Conservation (phyloP, 1,140 invertebrate species). For the Trichonephila inaurata region DNA sequence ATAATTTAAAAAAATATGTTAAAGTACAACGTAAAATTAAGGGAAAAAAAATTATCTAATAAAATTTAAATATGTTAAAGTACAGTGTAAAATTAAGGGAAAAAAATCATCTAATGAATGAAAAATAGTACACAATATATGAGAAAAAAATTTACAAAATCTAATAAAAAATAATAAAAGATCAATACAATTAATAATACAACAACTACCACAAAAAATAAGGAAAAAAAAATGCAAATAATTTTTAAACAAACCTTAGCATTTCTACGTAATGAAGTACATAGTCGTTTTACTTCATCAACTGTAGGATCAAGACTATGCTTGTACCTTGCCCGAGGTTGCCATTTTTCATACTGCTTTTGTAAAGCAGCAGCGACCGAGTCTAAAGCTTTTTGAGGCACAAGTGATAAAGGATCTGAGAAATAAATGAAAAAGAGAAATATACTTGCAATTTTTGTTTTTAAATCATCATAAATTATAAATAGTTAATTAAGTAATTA, state of each 20-base stretch:
- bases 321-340: conserved; percentile 97
- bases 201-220: no score
- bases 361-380: conserved; percentile 94
- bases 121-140: no score
- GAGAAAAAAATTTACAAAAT: no score
- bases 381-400: conserved; percentile 96
- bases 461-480: neutral
- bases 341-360: conserved; percentile 98
- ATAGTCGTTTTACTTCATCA: conserved; percentile 98
- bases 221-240: neutral
- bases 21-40: no score
- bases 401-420: conserved; percentile 86
- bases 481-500: no score
- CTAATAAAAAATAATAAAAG: no score
- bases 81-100: no score
- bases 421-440: neutral
- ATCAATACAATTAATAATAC: no score
- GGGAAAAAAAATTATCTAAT: no score
- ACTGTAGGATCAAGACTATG: conserved; percentile 97
- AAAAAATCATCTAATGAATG: no score
- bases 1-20: no score
- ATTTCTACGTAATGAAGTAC: conserved; percentile 95
- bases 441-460: neutral
- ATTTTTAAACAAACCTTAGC: conserved; percentile 85
- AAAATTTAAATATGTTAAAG: no score